Base-by-base conservation (phyloP, 2,888 invertebrate species). In the Crocallis elinguaria region DNA sequence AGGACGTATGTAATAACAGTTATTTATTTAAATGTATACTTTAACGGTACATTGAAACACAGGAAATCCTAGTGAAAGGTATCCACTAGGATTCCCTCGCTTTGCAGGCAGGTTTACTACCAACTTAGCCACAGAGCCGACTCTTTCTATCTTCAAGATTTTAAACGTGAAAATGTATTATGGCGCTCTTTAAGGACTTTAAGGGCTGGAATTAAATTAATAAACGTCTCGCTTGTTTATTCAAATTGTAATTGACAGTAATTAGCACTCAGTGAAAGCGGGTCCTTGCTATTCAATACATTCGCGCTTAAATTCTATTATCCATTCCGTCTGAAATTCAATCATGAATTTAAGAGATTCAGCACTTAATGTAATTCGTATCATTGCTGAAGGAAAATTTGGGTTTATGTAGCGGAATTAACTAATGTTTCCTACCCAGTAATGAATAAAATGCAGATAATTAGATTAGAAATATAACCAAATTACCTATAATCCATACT, bases 171-270 rank as follows among this genome's bases (percentile, higher is more conserved):
- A 37, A 37, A 23, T 21, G 12, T 37, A 21, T 13, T 13, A 13
- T 3, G 23, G 12, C 23, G 23, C 12, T 23, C 21, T 12, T 13
- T 8, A 38, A 48, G 23, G 11, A 23, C 21, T 23, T 3, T 8
- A 38, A 48, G 23, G 11, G 23, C 21, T 23, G 1, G 16, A 48
- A 33, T 49, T 41, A 39, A 49, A 41, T 35, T 49, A 41, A 41
- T 49, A 36, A 49, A 49, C 29, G 49, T 29, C 49, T 33, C 13
- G 33, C 23, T 41, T 21, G 29, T 48, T 39, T 49, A 49, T 35
- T 49, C 41, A 49, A 49, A 41, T 41, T 49, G 35, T 49, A 29
- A 49, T 49, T 49, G 49, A 41, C 49, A 35, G 16, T 41, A 27
- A 49, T 41, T 41, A 37, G 32, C 32, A 36, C 45, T 36, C 19